A percentile compares a stretch with the other conserved stretches of the same genome.
Evolutionary conservation across 2,113 vertebrate species (phyloP).

Genomic region (Pollachius pollachius): DNA sequence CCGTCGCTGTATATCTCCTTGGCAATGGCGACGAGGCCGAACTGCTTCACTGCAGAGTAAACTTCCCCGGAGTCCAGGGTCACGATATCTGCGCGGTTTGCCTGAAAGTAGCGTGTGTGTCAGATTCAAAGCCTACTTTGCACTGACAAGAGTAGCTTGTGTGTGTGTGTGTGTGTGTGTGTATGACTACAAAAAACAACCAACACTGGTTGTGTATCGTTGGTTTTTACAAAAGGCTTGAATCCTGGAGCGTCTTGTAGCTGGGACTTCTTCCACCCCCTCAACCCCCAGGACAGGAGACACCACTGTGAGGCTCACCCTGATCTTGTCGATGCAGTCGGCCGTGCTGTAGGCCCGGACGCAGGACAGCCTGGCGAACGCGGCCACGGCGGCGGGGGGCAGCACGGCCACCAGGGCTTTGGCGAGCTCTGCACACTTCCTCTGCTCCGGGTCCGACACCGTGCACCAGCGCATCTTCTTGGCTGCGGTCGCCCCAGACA

Average conservation of each 20-base stretch:
- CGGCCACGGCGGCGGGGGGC: constrained; percentile 53
- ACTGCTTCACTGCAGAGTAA: constrained; percentile 86
- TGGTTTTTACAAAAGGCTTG: no score
- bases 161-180: no score
- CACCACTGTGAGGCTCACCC: constrained; percentile 65
- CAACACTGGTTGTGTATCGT: no score
- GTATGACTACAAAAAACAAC: no score
- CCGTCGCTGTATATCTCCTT: constrained; percentile 85
- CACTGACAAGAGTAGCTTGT: no score
- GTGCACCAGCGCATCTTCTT: constrained; percentile 91
- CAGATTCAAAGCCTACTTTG: no score
- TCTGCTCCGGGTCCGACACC: constrained; percentile 83
- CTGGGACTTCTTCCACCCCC: no score
- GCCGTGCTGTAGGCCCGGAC: constrained; percentile 77
- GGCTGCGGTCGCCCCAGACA: constrained; percentile 54
- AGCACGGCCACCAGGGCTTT: constrained; percentile 74
- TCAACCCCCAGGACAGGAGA: no score
- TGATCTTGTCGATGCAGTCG: constrained; percentile 85
- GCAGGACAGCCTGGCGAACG: constrained; percentile 81
- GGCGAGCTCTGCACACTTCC: constrained; percentile 85
- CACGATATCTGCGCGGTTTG: constrained; percentile 83
- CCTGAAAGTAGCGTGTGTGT: constrained; percentile 60
- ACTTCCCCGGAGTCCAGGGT: constrained; percentile 86
- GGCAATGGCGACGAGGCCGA: constrained; percentile 78
- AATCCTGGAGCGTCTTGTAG: background rate